Evolutionary conservation across 2,888 invertebrate species (phyloP), one percentile per base, ranked within the genome.

Genomic region (Cetonia aurata): DNA sequence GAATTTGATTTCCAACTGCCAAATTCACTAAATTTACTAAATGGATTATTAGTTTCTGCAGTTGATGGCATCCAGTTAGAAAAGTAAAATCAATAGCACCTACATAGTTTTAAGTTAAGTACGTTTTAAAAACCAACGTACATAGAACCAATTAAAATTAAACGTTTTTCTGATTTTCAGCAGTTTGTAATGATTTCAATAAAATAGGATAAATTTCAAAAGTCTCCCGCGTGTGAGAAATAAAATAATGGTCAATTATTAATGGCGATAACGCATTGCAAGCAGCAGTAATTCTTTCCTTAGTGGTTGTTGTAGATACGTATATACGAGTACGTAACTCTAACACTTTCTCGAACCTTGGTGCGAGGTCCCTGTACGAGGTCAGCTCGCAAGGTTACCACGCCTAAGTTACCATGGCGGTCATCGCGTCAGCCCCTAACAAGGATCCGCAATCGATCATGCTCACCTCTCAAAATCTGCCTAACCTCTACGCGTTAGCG

Each of bases 361-460:
- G 48, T 56, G 41, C 81, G 80, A 82, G 83, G 83, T 83, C 80
- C 62, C 46, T 78, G 77, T 76, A 73, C 82, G 82, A 83, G 83
- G 83, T 79, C 81, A 79, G 76, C 60, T 74, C 68, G 79, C 83
- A 83, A 83, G 83, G 83, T 82, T 83, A 80, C 81, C 80, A 80
- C 82, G 81, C 83, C 82, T 76, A 77, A 75, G 71, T 72, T 69
- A 73, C 70, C 71, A 75, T 66, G 72, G 72, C 70, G 74, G 73
- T 74, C 74, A 71, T 75, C 74, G 70, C 71, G 75, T 74, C 55
- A 62, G 69, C 65, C 69, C 69, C 42, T 70, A 73, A 74, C 76
- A 76, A 76, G 76, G 76, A 75, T 76, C 55, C 8, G 59, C 53
- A 42, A 52, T 62, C 48, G 48, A 62, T 46, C 62, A 62, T 62